Percentiles rank a stretch among this genome's conserved stretches.
phyloP scores from a whole-genome alignment of 1,140 invertebrate genomes.

The Drosophila melanica region DNA sequence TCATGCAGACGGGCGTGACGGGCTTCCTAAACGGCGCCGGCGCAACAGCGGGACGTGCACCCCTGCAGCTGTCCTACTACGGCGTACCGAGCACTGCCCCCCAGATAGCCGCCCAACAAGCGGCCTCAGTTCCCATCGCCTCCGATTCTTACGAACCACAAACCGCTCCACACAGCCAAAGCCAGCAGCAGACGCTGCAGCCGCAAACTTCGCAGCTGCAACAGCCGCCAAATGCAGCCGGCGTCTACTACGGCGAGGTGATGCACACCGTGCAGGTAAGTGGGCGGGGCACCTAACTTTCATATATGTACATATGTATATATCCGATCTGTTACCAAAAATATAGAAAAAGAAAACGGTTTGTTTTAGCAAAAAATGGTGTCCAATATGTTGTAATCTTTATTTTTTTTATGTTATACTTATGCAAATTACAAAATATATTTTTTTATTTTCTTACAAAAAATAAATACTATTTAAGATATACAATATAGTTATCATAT shows the following conservation, averaged over 20 bases:
- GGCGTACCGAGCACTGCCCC: conserved; percentile 64
- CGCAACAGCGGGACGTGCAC: conserved; percentile 52
- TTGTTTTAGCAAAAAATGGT: too few relatives aligned
- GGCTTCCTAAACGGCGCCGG: conserved; percentile 75
- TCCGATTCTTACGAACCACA: conserved; percentile 70
- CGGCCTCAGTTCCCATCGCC: conserved; percentile 49
- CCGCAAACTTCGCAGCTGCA: conserved; percentile 36
- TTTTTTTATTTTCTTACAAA: too few relatives aligned
- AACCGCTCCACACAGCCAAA: conserved; percentile 81
- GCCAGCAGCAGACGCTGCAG: conserved; percentile 57
- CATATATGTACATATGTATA: too few relatives aligned
- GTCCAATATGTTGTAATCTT: too few relatives aligned
- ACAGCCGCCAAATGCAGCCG: conserved; percentile 59
- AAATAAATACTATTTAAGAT: too few relatives aligned
- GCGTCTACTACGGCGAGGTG: conserved; percentile 79
- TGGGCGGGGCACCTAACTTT: neutral
- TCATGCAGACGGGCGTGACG: conserved; percentile 54
- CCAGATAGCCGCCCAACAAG: conserved; percentile 34
- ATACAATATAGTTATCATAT: too few relatives aligned
- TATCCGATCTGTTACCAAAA: too few relatives aligned
- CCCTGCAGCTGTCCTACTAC: conserved; percentile 75
- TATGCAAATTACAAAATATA: too few relatives aligned
- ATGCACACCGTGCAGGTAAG: conserved; percentile 78
- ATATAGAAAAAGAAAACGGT: too few relatives aligned
- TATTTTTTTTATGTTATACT: too few relatives aligned